Conservation (phyloP, 2,797 vertebrate species). For the Lagorchestes hirsutus region DNA sequence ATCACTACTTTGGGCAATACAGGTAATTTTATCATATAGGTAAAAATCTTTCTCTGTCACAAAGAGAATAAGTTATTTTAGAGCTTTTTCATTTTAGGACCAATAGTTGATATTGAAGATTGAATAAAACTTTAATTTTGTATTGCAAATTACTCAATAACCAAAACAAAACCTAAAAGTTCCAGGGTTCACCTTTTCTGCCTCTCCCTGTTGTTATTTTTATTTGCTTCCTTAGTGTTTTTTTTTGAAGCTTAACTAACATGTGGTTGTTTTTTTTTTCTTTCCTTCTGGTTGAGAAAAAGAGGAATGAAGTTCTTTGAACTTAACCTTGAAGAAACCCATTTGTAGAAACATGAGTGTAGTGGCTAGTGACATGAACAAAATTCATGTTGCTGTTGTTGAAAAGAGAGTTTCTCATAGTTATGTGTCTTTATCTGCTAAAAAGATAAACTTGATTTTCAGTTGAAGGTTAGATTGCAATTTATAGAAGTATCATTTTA, state of each 20-base stretch:
- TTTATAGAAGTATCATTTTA: not conserved
- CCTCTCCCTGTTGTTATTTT: rapidly evolving
- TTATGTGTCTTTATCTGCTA: too few relatives aligned
- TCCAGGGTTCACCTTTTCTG: not conserved
- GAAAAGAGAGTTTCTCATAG: not conserved
- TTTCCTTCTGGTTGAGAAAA: not conserved
- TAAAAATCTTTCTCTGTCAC: not conserved
- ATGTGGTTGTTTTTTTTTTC: not conserved
- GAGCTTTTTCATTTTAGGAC: not conserved
- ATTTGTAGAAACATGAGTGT: not conserved
- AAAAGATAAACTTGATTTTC: not conserved
- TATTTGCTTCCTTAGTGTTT: not conserved
- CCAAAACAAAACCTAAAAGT: not conserved
- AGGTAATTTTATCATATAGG: not conserved
- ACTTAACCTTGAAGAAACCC: not conserved
- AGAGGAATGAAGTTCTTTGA: not conserved
- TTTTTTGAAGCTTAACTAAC: not conserved
- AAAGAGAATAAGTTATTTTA: not conserved
- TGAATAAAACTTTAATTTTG: not conserved
- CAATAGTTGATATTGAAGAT: not conserved
- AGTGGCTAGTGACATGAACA: not conserved
- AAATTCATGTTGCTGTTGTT: not conserved
- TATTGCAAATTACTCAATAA: not conserved
- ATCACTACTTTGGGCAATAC: not conserved
- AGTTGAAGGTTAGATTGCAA: not conserved